These are phyloP conservation scores for Anoncus sp. DNA, from an alignment of 2,888 invertebrate genomes.

Conservation along the genomic window DNA sequence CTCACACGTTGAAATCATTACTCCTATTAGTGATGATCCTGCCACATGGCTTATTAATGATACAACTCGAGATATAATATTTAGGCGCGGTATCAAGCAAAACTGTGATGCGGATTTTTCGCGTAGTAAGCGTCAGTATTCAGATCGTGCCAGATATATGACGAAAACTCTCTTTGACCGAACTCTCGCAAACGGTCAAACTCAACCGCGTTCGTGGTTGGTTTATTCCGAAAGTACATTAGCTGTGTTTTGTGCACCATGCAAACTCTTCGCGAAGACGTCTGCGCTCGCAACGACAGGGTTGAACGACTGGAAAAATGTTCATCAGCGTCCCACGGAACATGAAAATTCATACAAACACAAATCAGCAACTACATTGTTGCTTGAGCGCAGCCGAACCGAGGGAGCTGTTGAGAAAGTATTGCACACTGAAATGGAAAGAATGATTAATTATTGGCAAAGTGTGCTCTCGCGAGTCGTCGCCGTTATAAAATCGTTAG, in stretches of 20 bases:
- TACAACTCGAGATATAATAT: no score
- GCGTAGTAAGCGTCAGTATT: no score
- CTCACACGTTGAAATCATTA: no score
- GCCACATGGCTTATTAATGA: no score
- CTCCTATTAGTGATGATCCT: no score
- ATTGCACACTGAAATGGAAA: not conserved
- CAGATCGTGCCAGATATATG: not conserved
- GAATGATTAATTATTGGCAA: not conserved
- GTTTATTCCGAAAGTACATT: not conserved
- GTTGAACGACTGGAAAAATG: not conserved
- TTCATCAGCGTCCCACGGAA: not conserved
- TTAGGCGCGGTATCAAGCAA: no score
- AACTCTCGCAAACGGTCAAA: not conserved
- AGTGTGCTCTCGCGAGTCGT: not conserved
- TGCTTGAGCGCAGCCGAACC: not conserved
- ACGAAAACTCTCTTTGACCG: not conserved
- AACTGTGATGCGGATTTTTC: no score
- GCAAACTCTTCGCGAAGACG: not conserved
- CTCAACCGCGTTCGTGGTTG: not conserved
- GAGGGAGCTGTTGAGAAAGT: not conserved
- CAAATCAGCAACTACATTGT: not conserved
- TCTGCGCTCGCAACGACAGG: not conserved
- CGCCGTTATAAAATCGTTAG: not conserved
- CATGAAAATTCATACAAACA: not conserved
- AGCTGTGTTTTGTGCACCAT: not conserved